phyloP scores from a whole-genome alignment of 2,113 vertebrate species.

The Asarcornis scutulata region DNA sequence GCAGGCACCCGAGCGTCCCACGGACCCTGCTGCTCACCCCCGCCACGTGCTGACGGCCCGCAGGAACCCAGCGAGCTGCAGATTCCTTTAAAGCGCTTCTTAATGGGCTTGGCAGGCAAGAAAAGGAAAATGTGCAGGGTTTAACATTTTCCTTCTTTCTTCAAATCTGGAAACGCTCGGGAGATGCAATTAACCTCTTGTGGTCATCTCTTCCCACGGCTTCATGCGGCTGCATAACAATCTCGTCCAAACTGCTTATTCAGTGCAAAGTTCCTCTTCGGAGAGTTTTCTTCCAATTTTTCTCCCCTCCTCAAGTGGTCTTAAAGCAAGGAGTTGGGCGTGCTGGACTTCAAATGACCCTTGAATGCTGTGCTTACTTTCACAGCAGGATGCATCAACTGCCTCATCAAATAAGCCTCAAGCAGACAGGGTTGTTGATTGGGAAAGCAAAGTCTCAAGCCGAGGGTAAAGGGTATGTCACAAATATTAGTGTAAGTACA shows the following conservation, averaged over 20 bases:
- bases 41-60: not conserved
- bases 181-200: conserved; percentile 46
- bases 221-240: not conserved
- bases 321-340: conserved; percentile 36
- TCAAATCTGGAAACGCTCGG: conserved; percentile 44
- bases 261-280: not conserved
- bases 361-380: conserved; percentile 44
- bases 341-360: conserved; percentile 63
- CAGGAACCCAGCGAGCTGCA: not conserved
- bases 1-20: not conserved
- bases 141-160: conserved; percentile 20
- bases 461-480: conserved; percentile 62
- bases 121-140: not conserved
- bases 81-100: not conserved
- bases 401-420: conserved; percentile 62
- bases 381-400: conserved; percentile 50
- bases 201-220: conserved; percentile 18
- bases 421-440: conserved; percentile 55
- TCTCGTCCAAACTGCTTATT: conserved; percentile 8
- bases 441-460: conserved; percentile 42
- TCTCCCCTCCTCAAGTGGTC: not conserved
- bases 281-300: not conserved
- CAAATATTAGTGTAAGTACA: conserved; percentile 49
- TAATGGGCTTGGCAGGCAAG: not conserved
- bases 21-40: not conserved